phyloP scores from a whole-genome alignment of 2,113 vertebrate genomes.

The Casuarius casuarius region DNA sequence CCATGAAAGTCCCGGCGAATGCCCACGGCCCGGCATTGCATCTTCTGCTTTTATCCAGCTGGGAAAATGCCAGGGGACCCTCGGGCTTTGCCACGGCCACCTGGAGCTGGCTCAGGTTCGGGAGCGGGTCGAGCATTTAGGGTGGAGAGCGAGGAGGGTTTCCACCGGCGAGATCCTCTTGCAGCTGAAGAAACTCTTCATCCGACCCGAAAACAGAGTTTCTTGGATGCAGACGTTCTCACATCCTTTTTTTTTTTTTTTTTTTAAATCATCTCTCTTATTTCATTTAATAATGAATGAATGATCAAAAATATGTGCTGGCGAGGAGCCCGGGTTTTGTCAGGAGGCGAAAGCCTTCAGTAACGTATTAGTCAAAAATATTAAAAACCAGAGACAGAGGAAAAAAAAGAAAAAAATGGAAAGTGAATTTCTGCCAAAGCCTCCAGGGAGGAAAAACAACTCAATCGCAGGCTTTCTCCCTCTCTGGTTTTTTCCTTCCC shows the following conservation, averaged over 20 bases:
- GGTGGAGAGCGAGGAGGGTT: neutral
- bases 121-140: neutral
- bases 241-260: neutral
- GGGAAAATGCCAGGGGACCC: no score
- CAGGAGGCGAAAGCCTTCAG: conserved; percentile 4
- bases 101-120: neutral
- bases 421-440: neutral
- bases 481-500: neutral
- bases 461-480: neutral
- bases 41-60: neutral
- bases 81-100: neutral
- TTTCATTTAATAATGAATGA: conserved; percentile 63
- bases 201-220: neutral
- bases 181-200: neutral
- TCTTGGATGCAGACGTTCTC: neutral
- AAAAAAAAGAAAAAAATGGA: neutral
- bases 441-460: neutral
- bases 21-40: no score
- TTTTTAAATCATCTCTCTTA: neutral
- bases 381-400: neutral
- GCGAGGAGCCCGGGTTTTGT: conserved; percentile 39
- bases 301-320: conserved; percentile 59
- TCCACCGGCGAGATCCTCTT: neutral
- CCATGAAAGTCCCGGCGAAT: neutral
- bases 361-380: neutral